These are phyloP conservation scores for Cenopis cana DNA, from an alignment of 2,888 invertebrate species.

Conservation along the genomic window DNA sequence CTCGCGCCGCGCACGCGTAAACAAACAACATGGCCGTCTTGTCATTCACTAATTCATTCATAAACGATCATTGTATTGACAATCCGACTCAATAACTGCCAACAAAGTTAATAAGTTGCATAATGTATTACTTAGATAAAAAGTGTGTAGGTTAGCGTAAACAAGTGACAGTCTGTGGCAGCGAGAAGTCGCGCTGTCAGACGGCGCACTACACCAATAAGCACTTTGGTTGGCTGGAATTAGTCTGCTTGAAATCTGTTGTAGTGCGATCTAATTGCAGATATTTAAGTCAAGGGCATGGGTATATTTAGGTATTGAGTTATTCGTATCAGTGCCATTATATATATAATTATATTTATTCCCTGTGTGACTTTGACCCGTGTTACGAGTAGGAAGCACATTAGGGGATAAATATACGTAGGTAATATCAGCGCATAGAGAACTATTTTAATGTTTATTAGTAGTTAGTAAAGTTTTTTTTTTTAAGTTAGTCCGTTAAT, in stretches of 20 bases:
- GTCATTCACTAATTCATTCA: constrained; percentile 85
- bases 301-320: constrained; percentile 35
- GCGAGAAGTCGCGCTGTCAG: constrained; percentile 19
- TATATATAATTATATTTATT: constrained; percentile 22
- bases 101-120: constrained; percentile 49
- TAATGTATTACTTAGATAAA: constrained; percentile 26
- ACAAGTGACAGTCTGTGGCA: constrained; percentile 25
- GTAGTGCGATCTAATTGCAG: constrained; percentile 41
- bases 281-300: constrained; percentile 45
- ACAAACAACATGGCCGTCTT: constrained; percentile 81
- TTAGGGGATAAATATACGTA: constrained; percentile 8
- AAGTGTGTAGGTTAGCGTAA: constrained; percentile 22
- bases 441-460: neutral
- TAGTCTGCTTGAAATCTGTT: constrained; percentile 28
- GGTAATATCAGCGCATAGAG: neutral
- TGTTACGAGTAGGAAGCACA: constrained; percentile 8
- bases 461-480: neutral
- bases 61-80: constrained; percentile 78
- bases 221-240: constrained; percentile 18
- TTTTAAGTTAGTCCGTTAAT: neutral
- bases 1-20: constrained; percentile 74
- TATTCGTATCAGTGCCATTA: constrained; percentile 17
- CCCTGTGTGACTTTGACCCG: constrained; percentile 23
- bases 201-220: constrained; percentile 5
- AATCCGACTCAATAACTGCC: constrained; percentile 67